Conservation (phyloP, 2,888 invertebrate genomes). For the Leptopilina myrica region DNA sequence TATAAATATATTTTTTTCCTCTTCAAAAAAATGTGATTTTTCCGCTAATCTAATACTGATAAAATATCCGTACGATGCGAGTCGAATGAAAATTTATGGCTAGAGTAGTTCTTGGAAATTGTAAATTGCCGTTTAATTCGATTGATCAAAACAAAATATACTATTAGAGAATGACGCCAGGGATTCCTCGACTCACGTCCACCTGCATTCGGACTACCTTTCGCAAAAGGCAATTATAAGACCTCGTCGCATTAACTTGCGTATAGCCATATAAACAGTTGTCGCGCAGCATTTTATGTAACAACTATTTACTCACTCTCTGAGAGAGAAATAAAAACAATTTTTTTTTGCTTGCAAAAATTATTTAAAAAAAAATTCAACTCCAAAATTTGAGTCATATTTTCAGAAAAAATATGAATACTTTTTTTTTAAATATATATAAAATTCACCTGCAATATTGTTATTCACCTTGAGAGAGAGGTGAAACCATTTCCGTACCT, state of each 20-base stretch:
- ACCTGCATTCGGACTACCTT: slow-evolving; percentile 50
- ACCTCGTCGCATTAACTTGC: slow-evolving; percentile 59
- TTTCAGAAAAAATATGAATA: not conserved
- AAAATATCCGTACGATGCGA: not conserved
- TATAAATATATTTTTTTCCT: too few species aligned
- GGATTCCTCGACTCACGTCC: slow-evolving; percentile 42
- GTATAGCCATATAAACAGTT: slow-evolving; percentile 57
- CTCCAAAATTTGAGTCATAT: not conserved
- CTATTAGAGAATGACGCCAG: slow-evolving; percentile 5
- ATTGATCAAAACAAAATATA: slow-evolving; percentile 19
- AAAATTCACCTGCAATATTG: not conserved
- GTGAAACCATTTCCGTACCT: slow-evolving; percentile 20
- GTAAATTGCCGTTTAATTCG: slow-evolving; percentile 27
- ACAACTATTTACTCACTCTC: not conserved
- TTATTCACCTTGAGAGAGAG: slow-evolving; percentile 16
- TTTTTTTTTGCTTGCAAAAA: not conserved
- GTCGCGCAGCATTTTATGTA: slow-evolving; percentile 42
- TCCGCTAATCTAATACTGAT: not conserved
- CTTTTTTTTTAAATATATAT: slow-evolving; percentile 1
- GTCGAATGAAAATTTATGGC: not conserved
- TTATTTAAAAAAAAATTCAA: not conserved
- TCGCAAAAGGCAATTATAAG: slow-evolving; percentile 62
- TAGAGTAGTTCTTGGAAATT: slow-evolving; percentile 18
- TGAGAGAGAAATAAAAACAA: not conserved
- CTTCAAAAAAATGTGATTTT: too few species aligned